A percentile compares a stretch with the other conserved stretches of the same genome.
Conservation (phyloP, 2,888 invertebrate genomes). For the Rotaria sp. region DNA sequence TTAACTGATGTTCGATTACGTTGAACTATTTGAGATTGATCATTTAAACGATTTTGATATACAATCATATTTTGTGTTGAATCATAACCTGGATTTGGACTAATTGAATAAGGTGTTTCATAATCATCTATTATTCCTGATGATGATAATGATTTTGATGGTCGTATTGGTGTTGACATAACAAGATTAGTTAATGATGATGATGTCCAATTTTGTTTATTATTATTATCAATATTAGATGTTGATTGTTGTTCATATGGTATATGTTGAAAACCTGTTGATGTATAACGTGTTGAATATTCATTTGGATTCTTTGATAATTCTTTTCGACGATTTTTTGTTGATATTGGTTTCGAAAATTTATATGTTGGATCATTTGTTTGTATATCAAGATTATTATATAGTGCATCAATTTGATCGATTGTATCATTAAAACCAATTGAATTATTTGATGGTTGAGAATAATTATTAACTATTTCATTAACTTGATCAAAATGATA, state of each 20-base stretch:
- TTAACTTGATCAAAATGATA: background rate
- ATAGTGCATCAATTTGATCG: slow-evolving; percentile 5
- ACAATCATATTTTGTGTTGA: background rate
- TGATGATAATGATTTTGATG: background rate
- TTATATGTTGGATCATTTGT: background rate
- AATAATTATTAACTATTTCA: background rate
- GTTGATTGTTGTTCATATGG: background rate
- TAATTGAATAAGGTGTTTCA: background rate
- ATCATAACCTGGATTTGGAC: background rate
- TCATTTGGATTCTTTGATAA: background rate
- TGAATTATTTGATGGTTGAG: background rate
- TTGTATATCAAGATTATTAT: slow-evolving; percentile 22
- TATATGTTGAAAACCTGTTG: slow-evolving; percentile 9
- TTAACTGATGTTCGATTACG: slow-evolving; percentile 23
- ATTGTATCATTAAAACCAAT: background rate
- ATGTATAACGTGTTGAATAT: background rate
- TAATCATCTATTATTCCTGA: background rate
- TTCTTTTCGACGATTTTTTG: background rate
- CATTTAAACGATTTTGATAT: background rate
- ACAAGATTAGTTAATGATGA: background rate
- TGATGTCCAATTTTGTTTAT: background rate
- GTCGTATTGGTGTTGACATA: background rate
- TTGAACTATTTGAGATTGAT: background rate
- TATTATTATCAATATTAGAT: background rate
- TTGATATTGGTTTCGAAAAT: background rate